Evolutionary conservation across 2,888 invertebrate genomes (phyloP).

Genomic region (Cecidostiba fungosa): DNA sequence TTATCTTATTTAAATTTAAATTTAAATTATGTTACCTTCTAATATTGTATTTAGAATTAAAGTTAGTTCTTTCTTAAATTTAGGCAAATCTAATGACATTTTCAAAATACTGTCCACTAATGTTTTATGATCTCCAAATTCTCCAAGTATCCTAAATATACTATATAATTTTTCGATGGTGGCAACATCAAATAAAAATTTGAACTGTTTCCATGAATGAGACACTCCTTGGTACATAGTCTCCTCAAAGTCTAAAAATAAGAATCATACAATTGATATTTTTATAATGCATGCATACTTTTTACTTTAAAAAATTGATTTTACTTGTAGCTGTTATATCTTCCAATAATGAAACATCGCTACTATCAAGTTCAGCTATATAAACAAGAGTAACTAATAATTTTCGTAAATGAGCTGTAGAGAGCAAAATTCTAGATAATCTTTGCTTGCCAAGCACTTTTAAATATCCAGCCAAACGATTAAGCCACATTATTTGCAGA

Average conservation of each 20-base stretch:
- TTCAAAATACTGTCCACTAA: conserved; percentile 85
- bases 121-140: conserved; percentile 82
- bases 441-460: conserved; percentile 82
- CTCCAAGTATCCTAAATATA: conserved; percentile 83
- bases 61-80: conserved; percentile 84
- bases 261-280: background rate
- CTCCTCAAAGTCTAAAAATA: conserved; percentile 77
- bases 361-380: conserved; percentile 81
- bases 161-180: conserved; percentile 81
- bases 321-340: conserved; percentile 79
- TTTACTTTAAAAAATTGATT: conserved; percentile 28
- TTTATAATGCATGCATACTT: background rate
- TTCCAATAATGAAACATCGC: conserved; percentile 81
- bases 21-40: conserved; percentile 77
- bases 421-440: conserved; percentile 83
- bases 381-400: conserved; percentile 83
- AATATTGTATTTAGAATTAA: conserved; percentile 84
- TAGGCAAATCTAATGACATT: conserved; percentile 81
- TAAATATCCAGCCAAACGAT: conserved; percentile 86
- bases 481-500: conserved; percentile 84
- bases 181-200: conserved; percentile 82
- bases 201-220: conserved; percentile 85
- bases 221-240: conserved; percentile 74
- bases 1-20: conserved; percentile 16
- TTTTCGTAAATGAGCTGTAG: conserved; percentile 82